Evolutionary conservation across 2,888 invertebrate genomes (phyloP).

Genomic region (Coleophora deauratella): DNA sequence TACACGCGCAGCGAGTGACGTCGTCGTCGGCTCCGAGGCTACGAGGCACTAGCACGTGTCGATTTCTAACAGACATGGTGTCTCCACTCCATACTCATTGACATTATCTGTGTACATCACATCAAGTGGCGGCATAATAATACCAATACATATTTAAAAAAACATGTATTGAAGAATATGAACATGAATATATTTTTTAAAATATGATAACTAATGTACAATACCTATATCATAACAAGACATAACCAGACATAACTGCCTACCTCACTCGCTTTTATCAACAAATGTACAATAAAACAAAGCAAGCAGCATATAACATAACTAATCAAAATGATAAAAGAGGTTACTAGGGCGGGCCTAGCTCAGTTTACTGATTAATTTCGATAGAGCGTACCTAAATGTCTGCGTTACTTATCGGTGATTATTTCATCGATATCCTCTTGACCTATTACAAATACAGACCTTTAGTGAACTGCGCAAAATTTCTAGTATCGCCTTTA

Average conservation of each 20-base stretch:
- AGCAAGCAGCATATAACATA: constrained; percentile 2
- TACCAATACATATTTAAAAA: too few relatives aligned
- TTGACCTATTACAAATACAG: constrained; percentile 45
- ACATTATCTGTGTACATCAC: too few relatives aligned
- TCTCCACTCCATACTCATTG: constrained; percentile 8
- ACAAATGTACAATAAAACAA: not conserved
- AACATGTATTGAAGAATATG: too few relatives aligned
- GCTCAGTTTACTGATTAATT: not conserved
- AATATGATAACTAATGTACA: too few relatives aligned
- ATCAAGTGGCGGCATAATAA: too few relatives aligned
- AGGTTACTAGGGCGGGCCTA: constrained; percentile 15
- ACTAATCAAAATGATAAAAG: constrained; percentile 7
- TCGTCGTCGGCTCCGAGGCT: constrained; percentile 11
- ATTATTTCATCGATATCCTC: constrained; percentile 35
- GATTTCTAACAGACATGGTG: constrained; percentile 14
- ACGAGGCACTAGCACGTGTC: constrained; percentile 10
- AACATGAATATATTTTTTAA: too few relatives aligned
- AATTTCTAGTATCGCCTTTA: constrained; percentile 11
- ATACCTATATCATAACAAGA: too few relatives aligned
- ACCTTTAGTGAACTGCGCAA: constrained; percentile 40
- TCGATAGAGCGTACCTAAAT: too few relatives aligned
- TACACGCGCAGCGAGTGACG: constrained; percentile 11
- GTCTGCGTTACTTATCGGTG: constrained; percentile 21
- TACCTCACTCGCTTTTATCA: too few relatives aligned
- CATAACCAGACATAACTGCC: too few relatives aligned